Conservation (phyloP, 2,797 vertebrate genomes). For the Sebastolobus altivelis region DNA sequence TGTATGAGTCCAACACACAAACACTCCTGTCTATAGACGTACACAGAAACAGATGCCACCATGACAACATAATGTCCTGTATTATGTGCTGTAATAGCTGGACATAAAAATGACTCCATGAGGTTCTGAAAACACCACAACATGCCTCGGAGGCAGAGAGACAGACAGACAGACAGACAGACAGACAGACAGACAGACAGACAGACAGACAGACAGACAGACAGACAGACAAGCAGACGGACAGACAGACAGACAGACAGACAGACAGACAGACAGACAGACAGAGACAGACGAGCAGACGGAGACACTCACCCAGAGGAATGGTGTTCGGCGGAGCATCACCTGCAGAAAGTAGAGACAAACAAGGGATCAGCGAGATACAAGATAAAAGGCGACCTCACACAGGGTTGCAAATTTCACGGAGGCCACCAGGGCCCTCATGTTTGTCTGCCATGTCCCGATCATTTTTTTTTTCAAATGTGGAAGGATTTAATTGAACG, state of each 20-base stretch:
- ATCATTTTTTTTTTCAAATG: not conserved
- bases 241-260: not conserved
- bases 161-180: not conserved
- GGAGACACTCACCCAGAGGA: conserved; percentile 74
- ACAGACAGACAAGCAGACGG: not conserved
- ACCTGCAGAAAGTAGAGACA: conserved; percentile 69
- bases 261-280: conserved; percentile 1
- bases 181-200: too few relatives aligned
- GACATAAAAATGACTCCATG: conserved; percentile 35
- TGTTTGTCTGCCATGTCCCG: not conserved
- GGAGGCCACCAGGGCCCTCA: too few relatives aligned
- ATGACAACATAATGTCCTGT: conserved; percentile 31
- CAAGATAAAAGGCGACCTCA: conserved; percentile 44
- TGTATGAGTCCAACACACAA: not conserved
- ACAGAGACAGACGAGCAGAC: conserved; percentile 24
- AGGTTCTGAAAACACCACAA: conserved; percentile 13
- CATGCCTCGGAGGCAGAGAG: not conserved
- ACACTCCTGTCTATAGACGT: not conserved
- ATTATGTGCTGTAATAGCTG: conserved; percentile 33
- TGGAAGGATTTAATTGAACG: not conserved
- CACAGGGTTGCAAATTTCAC: conserved; percentile 3
- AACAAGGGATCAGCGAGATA: conserved; percentile 41
- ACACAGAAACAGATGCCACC: conserved; percentile 33
- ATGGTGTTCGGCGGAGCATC: conserved; percentile 70
- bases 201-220: not conserved